These are phyloP conservation scores for Agapetus fuscipes DNA, from an alignment of 2,888 invertebrate species.

Conservation along the genomic window DNA sequence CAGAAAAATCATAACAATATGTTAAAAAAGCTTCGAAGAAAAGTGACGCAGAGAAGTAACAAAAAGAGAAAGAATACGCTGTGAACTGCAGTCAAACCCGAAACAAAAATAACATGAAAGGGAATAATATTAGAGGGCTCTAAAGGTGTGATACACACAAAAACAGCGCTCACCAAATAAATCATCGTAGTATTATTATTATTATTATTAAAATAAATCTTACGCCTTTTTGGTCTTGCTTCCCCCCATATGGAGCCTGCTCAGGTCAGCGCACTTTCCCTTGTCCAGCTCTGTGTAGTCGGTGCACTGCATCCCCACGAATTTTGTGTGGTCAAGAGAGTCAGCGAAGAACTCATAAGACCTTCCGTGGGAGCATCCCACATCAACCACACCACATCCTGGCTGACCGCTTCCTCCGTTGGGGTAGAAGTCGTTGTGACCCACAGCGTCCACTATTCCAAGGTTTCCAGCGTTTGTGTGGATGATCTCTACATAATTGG, in stretches of 20 bases:
- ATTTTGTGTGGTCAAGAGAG: slow-evolving; percentile 15
- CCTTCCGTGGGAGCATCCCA: slow-evolving; percentile 15
- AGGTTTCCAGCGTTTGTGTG: slow-evolving; percentile 9
- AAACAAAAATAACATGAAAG: no score
- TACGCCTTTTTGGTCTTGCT: no score
- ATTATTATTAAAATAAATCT: no score
- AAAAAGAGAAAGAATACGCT: no score
- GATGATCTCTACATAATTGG: slow-evolving; percentile 8
- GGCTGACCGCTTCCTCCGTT: slow-evolving; percentile 12
- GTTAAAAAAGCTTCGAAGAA: no score
- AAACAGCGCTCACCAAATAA: no score
- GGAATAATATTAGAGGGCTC: no score
- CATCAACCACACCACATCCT: slow-evolving; percentile 9
- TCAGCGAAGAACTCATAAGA: slow-evolving; percentile 16
- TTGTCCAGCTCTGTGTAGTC: slow-evolving; percentile 9
- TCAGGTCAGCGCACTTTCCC: slow-evolving; percentile 12
- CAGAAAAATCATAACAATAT: no score
- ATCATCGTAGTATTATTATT: no score
- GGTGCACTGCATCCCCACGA: slow-evolving; percentile 13
- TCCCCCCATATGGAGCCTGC: slow-evolving; percentile 17
- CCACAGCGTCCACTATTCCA: slow-evolving; percentile 4
- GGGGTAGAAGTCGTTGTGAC: slow-evolving; percentile 13
- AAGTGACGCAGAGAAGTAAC: no score
- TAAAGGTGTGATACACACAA: no score
- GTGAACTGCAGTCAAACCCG: no score